phyloP scores from a whole-genome alignment of 2,888 invertebrate species.

The Eremobia ochroleuca region DNA sequence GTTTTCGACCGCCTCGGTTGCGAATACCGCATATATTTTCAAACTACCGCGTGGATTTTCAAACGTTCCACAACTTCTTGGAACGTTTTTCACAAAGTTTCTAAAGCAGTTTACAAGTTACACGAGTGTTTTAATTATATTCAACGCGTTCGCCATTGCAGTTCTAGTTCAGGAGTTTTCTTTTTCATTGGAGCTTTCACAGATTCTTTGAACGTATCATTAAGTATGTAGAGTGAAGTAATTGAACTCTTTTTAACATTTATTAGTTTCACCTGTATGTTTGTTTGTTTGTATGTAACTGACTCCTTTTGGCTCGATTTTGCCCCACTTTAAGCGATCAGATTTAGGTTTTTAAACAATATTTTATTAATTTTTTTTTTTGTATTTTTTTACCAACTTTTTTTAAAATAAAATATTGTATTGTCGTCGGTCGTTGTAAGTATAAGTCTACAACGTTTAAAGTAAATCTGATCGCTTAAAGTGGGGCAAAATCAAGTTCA shows the following conservation, averaged over 20 bases:
- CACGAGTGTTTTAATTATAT: conserved; percentile 57
- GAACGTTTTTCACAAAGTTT: conserved; percentile 52
- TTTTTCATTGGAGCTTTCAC: conserved; percentile 14
- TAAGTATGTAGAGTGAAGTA: neutral
- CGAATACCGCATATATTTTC: conserved; percentile 22
- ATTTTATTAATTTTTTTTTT: too few relatives aligned
- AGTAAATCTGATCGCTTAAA: too few relatives aligned
- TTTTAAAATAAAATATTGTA: too few relatives aligned
- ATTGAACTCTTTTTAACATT: conserved; percentile 3
- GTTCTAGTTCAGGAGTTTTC: conserved; percentile 23
- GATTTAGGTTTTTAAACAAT: too few relatives aligned
- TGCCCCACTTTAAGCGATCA: too few relatives aligned
- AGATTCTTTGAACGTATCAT: conserved; percentile 5
- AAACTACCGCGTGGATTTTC: conserved; percentile 54
- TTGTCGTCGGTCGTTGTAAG: too few relatives aligned
- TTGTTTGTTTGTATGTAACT: too few relatives aligned
- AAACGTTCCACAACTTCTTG: conserved; percentile 46
- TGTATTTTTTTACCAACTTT: too few relatives aligned
- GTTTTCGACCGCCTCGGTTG: conserved; percentile 30
- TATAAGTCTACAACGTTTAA: too few relatives aligned
- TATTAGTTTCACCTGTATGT: too few relatives aligned
- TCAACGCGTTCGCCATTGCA: conserved; percentile 27
- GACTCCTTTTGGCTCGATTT: too few relatives aligned
- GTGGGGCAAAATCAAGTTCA: too few relatives aligned
- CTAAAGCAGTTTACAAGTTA: conserved; percentile 37